Percentiles rank a stretch among this genome's conserved stretches.
Evolutionary conservation across 2,113 vertebrate genomes (phyloP).

Genomic region (Prinia subflava): DNA sequence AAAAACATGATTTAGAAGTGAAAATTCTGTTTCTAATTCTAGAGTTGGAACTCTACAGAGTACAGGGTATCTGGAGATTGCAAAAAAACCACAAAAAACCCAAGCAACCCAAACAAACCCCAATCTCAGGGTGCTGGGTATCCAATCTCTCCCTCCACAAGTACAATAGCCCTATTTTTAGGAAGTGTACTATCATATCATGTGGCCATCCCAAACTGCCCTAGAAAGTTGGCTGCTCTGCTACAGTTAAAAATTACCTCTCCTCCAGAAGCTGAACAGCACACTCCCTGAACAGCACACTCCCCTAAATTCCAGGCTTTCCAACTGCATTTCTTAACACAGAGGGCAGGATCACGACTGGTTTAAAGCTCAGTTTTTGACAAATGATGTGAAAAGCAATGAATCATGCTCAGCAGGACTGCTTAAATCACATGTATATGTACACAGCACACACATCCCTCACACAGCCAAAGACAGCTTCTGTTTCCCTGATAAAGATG

Average conservation of each 20-base stretch:
- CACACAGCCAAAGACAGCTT: not conserved
- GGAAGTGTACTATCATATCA: not conserved
- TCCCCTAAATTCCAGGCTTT: not conserved
- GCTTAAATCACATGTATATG: not conserved
- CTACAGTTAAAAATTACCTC: slow-evolving; percentile 4
- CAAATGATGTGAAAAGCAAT: not conserved
- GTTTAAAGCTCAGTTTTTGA: not conserved
- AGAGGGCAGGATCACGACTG: not conserved
- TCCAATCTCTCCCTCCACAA: not conserved
- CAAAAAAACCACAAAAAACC: too few species aligned
- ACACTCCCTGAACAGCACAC: not conserved
- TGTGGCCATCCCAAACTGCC: not conserved
- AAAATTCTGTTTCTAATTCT: not conserved
- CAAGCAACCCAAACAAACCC: not conserved
- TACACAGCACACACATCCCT: not conserved
- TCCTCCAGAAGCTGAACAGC: not conserved
- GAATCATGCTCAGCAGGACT: not conserved
- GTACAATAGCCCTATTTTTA: slow-evolving; percentile 50
- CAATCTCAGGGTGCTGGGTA: not conserved
- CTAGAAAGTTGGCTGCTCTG: slow-evolving; percentile 12
- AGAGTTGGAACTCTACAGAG: not conserved
- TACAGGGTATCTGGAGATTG: not conserved
- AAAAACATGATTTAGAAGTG: not conserved
- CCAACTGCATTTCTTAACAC: not conserved
- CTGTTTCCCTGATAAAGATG: not conserved